Evolutionary conservation across 2,113 vertebrate species (phyloP).

Genomic region (Camelus bactrianus): DNA sequence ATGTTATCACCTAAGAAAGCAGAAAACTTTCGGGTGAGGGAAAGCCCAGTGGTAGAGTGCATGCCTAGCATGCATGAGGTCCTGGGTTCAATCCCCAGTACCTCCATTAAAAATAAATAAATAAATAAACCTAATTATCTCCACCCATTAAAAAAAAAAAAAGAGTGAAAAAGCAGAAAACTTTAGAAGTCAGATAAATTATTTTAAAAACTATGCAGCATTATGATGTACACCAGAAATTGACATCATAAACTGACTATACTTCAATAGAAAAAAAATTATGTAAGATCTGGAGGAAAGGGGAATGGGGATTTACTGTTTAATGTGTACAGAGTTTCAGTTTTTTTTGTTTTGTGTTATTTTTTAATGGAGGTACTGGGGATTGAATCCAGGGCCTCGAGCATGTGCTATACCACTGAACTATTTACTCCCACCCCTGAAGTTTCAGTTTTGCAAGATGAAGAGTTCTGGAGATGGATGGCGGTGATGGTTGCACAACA

Average conservation of each 20-base stretch:
- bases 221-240: no score
- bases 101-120: no score
- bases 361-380: no score
- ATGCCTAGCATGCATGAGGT: no score
- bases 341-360: background rate
- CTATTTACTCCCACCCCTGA: no score
- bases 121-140: no score
- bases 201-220: slow-evolving; percentile 15
- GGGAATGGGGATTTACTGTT: background rate
- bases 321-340: slow-evolving; percentile 4
- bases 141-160: no score
- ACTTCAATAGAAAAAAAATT: background rate
- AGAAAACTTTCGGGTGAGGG: background rate
- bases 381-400: no score
- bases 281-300: background rate
- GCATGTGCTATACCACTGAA: no score
- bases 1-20: background rate
- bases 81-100: no score
- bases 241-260: no score
- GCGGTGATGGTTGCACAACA: background rate
- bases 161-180: background rate
- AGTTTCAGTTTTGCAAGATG: slow-evolving; percentile 39
- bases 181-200: background rate
- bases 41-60: no score
- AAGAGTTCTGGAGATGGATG: background rate